A percentile compares a stretch with the other conserved stretches of the same genome.
phyloP scores from a whole-genome alignment of 2,113 vertebrate genomes.

The Megaceryle torquata region DNA sequence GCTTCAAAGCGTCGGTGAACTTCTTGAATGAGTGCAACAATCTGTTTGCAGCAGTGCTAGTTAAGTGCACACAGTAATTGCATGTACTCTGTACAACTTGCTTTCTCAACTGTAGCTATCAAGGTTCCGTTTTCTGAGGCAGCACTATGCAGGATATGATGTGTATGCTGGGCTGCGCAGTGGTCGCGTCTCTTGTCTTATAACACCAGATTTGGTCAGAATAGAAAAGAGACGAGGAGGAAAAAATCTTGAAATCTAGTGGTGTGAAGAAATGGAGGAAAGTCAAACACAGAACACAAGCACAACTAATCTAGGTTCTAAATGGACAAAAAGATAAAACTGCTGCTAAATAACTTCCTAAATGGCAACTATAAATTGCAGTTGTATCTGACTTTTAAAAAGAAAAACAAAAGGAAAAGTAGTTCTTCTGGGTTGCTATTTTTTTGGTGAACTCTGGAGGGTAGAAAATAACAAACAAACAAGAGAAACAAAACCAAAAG shows the following conservation, averaged over 20 bases:
- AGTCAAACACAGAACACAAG: neutral
- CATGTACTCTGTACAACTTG: neutral
- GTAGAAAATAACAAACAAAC: too few species aligned
- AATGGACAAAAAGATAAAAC: neutral
- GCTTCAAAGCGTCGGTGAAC: neutral
- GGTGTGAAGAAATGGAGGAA: neutral
- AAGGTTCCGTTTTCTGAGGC: neutral
- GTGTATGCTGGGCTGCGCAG: neutral
- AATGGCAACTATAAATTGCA: neutral
- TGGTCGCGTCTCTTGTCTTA: neutral
- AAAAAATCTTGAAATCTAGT: neutral
- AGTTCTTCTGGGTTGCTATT: neutral
- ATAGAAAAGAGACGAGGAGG: neutral
- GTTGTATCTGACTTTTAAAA: neutral
- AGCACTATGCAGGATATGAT: neutral
- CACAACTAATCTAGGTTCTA: neutral
- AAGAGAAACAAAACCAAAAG: too few species aligned
- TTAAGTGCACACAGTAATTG: neutral
- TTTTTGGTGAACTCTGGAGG: too few species aligned
- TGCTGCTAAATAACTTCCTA: neutral
- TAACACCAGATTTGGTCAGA: neutral
- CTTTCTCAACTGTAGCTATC: neutral
- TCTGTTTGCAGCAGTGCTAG: neutral
- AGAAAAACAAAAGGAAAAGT: neutral
- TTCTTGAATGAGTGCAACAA: neutral